phyloP scores from a whole-genome alignment of 2,888 invertebrate genomes.

The Amorpha juglandis region DNA sequence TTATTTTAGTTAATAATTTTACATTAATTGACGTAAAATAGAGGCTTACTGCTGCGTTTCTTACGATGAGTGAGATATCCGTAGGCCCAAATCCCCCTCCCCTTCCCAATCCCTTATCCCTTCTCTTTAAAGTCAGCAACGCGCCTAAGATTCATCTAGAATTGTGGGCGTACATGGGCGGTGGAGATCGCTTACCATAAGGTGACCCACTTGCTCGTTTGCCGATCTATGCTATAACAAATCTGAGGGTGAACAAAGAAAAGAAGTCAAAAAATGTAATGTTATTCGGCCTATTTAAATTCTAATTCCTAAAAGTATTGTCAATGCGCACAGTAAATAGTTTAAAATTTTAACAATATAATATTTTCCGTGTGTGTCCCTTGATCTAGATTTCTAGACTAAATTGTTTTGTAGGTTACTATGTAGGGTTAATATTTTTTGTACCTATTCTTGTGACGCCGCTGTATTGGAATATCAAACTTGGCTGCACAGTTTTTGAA shows the following conservation, averaged over 20 bases:
- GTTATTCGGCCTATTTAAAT: conserved; percentile 44
- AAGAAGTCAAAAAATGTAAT: conserved; percentile 38
- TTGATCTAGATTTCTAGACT: conserved; percentile 50
- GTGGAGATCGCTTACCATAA: no score
- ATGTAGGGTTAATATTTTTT: conserved; percentile 12
- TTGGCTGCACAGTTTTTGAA: background rate
- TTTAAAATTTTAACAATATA: conserved; percentile 44
- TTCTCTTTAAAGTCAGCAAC: no score
- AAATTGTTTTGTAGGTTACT: conserved; percentile 42
- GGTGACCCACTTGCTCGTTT: no score
- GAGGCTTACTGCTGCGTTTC: no score
- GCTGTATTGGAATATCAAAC: conserved; percentile 1
- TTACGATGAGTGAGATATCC: no score
- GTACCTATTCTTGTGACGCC: background rate
- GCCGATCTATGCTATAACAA: no score
- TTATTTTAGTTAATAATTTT: background rate
- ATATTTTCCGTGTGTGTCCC: conserved; percentile 55
- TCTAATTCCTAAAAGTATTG: conserved; percentile 67
- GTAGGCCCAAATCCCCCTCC: no score
- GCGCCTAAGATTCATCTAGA: no score
- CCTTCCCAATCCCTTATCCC: no score
- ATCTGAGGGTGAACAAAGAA: background rate
- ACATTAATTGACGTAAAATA: no score
- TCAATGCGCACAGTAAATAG: conserved; percentile 79
- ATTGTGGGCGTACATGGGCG: no score